Base-by-base conservation (phyloP, 2,113 vertebrate genomes). In the Muscicapa adusta region DNA sequence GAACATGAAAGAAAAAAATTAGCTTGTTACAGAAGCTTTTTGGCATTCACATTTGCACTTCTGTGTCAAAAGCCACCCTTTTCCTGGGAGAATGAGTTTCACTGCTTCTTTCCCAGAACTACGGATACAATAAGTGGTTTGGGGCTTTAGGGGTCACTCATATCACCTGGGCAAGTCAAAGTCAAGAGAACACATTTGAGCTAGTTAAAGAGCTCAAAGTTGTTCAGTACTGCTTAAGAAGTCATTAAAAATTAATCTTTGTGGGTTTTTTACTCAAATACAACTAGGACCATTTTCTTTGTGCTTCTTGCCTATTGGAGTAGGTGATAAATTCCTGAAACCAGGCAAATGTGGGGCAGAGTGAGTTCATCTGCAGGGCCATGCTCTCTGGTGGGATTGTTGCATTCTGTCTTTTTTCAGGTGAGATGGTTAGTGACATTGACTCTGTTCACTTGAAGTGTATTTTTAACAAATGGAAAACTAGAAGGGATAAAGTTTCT, bases 151-250 rank as follows among this genome's bases (percentile, higher is more conserved):
- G 87, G 50, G 38, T 89, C 38, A 14, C 53, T 73, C 42, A 1
- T n/a, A 10, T 53, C 58, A 89, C 87, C n/a, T 6, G 5, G 77
- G 18, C 23, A 72, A 81, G 25, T 42, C 10, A 42, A 89, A 80
- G 19, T 94, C 25, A 24, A 24, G 51, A 53, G 63, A 87, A 83
- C 38, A 8, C 7, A 36, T 75, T 57, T 90, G 47, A 75, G 67
- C 66, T 81, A 85, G 51, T 86, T 19, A 4, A 58, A 58, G 63
- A 50, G 33, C 57, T 91, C 40, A 84, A 73, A 60, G 66, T 70
- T 92, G 43, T 94, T 95, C 28, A 83, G 70, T 89, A 47, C 57
- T 63, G 91, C 92, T 97, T 56, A 89, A 68, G 42, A 94, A 73
- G 14, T 73, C 60, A 92, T 85, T 89, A 45, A 74, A 68, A 90